Evolutionary conservation across 2,113 vertebrate species (phyloP).

Genomic region (Arizona elegans): DNA sequence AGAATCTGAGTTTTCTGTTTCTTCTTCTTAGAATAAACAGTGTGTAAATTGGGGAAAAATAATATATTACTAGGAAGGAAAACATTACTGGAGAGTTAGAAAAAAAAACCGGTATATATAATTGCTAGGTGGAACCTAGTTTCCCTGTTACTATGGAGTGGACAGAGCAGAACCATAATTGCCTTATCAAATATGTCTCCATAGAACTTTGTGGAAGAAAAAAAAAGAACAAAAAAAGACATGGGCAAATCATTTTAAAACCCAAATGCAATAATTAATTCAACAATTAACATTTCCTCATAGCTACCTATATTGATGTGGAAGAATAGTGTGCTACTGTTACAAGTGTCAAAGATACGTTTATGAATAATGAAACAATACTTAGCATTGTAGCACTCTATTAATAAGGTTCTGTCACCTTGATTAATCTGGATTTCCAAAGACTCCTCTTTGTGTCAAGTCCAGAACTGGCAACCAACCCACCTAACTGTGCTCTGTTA

Average conservation of each 20-base stretch:
- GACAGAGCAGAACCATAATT: not conserved
- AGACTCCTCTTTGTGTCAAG: not conserved
- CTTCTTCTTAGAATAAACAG: conserved; percentile 46
- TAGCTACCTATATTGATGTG: not conserved
- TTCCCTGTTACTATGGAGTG: not conserved
- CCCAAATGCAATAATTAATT: not conserved
- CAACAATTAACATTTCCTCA: no score
- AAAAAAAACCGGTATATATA: not conserved
- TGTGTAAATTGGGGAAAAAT: conserved; percentile 11
- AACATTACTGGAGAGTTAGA: not conserved
- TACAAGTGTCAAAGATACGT: not conserved
- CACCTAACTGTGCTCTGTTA: not conserved
- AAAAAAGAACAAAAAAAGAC: not conserved
- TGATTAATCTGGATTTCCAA: not conserved
- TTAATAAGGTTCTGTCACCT: not conserved
- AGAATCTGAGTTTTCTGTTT: conserved; percentile 37
- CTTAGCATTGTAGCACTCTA: not conserved
- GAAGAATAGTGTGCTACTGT: not conserved
- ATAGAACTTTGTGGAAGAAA: not conserved
- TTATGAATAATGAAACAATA: not conserved
- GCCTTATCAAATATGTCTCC: not conserved
- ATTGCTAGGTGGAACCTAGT: not conserved
- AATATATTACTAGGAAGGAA: conserved; percentile 15
- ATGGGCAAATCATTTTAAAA: not conserved
- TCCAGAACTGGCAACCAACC: not conserved